phyloP scores from a whole-genome alignment of 2,888 invertebrate genomes.

The Trissolcus japonicus region DNA sequence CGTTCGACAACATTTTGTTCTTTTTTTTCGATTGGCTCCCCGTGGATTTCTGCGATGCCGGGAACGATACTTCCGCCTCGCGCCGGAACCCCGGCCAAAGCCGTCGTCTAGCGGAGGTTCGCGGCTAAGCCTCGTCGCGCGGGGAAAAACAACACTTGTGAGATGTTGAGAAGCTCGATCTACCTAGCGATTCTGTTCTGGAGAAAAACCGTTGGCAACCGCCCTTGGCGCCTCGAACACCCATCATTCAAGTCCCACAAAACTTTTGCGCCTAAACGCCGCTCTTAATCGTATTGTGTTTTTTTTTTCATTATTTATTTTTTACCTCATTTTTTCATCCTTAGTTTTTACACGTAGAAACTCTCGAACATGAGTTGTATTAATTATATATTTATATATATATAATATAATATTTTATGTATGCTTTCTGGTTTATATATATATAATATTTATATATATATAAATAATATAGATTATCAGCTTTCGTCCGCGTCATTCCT shows the following conservation, averaged over 20 bases:
- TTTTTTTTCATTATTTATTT: slow-evolving; percentile 6
- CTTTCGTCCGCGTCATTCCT: slow-evolving; percentile 47
- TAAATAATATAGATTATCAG: slow-evolving; percentile 57
- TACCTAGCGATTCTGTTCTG: slow-evolving; percentile 37
- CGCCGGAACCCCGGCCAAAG: slow-evolving; percentile 75
- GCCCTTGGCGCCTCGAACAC: slow-evolving; percentile 55
- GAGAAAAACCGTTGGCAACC: slow-evolving; percentile 64
- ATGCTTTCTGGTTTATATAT: slow-evolving; percentile 16
- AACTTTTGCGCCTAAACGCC: slow-evolving; percentile 2
- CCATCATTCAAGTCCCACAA: slow-evolving; percentile 12
- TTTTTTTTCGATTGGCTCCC: slow-evolving; percentile 12
- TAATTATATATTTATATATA: slow-evolving; percentile 47
- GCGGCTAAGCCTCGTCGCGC: slow-evolving; percentile 59
- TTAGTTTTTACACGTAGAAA: slow-evolving; percentile 61
- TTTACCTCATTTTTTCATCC: neutral
- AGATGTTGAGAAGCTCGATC: slow-evolving; percentile 39
- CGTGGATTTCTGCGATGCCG: slow-evolving; percentile 4
- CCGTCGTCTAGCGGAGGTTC: slow-evolving; percentile 75
- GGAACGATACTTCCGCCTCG: slow-evolving; percentile 19
- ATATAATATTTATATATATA: slow-evolving; percentile 17
- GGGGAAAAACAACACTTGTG: slow-evolving; percentile 20
- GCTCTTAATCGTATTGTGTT: slow-evolving; percentile 18
- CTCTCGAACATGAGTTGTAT: slow-evolving; percentile 58
- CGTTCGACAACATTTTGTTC: neutral
- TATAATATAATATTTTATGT: slow-evolving; percentile 7